Evolutionary conservation across 2,797 vertebrate genomes (phyloP).

Genomic region (Sebastes cheni): DNA sequence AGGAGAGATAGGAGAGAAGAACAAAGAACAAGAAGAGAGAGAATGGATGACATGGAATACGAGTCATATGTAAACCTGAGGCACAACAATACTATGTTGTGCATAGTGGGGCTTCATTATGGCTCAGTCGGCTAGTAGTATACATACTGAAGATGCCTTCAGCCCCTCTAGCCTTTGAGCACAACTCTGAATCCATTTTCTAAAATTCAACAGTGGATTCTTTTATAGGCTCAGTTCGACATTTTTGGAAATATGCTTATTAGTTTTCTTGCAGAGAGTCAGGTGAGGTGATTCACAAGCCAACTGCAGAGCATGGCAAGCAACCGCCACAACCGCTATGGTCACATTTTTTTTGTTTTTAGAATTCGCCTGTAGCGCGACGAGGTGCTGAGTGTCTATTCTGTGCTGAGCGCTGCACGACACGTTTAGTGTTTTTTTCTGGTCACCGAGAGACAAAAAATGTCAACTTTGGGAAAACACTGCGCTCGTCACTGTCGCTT

Average conservation of each 20-base stretch:
- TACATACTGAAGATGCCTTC: neutral
- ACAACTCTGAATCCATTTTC: neutral
- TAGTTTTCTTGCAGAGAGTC: neutral
- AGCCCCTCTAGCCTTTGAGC: neutral
- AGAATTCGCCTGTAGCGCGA: neutral
- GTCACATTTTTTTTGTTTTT: neutral
- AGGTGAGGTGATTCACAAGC: neutral
- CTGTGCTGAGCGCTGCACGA: too few relatives aligned
- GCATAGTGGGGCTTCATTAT: neutral
- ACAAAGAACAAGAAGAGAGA: neutral
- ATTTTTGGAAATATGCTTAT: neutral
- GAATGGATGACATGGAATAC: neutral
- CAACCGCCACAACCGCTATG: neutral
- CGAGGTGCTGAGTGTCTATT: too few relatives aligned
- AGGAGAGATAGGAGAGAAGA: neutral
- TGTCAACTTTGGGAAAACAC: too few relatives aligned
- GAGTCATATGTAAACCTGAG: conserved; percentile 13
- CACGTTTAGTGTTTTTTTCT: too few relatives aligned
- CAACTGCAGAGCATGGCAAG: neutral
- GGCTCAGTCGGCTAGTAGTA: neutral
- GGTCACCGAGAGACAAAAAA: too few relatives aligned
- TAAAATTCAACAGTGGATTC: neutral
- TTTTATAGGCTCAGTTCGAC: neutral
- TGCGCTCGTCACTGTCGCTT: neutral
- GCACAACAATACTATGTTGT: neutral